phyloP scores from a whole-genome alignment of 1,140 invertebrate species.

The Whitmania pigra region DNA sequence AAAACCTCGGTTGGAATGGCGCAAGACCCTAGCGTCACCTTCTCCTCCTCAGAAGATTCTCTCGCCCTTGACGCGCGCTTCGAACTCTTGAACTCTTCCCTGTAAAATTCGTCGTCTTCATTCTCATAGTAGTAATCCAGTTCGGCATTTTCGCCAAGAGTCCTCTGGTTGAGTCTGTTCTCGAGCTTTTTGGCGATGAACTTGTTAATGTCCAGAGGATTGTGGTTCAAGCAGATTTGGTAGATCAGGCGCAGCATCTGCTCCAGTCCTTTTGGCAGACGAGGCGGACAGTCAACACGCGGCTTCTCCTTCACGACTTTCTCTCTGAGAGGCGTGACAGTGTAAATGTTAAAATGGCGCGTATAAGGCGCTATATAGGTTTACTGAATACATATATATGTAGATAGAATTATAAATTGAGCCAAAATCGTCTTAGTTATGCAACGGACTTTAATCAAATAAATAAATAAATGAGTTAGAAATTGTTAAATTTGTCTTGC shows the following conservation, averaged over 20 bases:
- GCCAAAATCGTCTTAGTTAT: no score
- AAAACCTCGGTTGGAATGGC: not conserved
- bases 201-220: not conserved
- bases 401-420: no score
- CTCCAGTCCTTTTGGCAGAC: not conserved
- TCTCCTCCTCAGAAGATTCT: not conserved
- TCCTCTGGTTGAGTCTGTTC: not conserved
- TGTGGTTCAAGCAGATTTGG: not conserved
- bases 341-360: no score
- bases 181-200: conserved; percentile 10
- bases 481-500: no score
- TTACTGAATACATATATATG: no score
- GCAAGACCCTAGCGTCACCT: not conserved
- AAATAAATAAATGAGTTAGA: no score
- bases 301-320: not conserved
- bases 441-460: no score
- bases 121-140: no score
- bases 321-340: not conserved
- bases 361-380: no score
- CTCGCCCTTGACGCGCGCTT: not conserved
- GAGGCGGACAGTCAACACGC: not conserved
- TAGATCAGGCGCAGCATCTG: not conserved
- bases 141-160: not conserved
- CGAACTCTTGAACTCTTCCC: not conserved
- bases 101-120: no score